Conservation (phyloP, 2,888 invertebrate species). For the Ichneumoninae sp. region DNA sequence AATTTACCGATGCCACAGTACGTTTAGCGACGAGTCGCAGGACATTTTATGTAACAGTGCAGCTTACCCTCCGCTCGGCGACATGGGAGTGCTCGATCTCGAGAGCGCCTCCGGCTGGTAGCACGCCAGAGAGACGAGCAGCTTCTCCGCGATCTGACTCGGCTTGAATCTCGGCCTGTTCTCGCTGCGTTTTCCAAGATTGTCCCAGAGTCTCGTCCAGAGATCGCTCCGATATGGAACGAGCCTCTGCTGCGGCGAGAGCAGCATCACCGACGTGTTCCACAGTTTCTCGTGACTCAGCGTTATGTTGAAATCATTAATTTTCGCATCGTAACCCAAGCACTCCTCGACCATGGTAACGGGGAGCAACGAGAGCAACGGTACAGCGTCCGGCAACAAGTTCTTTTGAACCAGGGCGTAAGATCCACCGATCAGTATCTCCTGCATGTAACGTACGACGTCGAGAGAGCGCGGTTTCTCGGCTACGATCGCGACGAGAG, state of each 20-base stretch:
- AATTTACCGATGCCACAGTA: constrained; percentile 9
- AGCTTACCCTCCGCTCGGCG: constrained; percentile 87
- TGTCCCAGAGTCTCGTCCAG: constrained; percentile 93
- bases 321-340: constrained; percentile 88
- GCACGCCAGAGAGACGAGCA: constrained; percentile 92
- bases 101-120: constrained; percentile 95
- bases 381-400: constrained; percentile 89
- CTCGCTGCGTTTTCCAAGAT: constrained; percentile 87
- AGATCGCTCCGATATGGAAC: constrained; percentile 93
- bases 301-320: constrained; percentile 87
- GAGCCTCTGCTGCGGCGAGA: constrained; percentile 93
- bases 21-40: not conserved
- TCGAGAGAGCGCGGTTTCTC: constrained; percentile 88
- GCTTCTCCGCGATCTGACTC: constrained; percentile 90
- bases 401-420: constrained; percentile 90
- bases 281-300: constrained; percentile 91
- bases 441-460: constrained; percentile 90
- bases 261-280: constrained; percentile 93
- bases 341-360: constrained; percentile 88
- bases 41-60: not conserved
- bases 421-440: constrained; percentile 92
- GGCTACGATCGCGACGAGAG: constrained; percentile 88
- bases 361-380: constrained; percentile 90
- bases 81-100: constrained; percentile 93
- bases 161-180: constrained; percentile 88